Evolutionary conservation across 2,888 invertebrate genomes (phyloP).

Genomic region (Zygothrica quintamaculata): DNA sequence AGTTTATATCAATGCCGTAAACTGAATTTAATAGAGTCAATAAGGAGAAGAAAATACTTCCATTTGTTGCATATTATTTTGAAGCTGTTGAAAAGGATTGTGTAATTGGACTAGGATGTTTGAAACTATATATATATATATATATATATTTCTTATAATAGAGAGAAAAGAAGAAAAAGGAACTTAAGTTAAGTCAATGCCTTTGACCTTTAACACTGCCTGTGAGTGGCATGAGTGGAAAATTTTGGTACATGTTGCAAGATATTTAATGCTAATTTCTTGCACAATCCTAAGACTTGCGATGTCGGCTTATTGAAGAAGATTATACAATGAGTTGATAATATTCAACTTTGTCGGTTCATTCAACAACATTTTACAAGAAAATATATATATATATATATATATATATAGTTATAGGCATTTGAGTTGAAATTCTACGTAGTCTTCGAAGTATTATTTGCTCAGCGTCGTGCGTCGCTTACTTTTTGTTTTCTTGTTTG

Average conservation of each 20-base stretch:
- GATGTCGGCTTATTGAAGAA: constrained; percentile 62
- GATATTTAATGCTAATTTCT: constrained; percentile 64
- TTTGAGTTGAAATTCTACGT: constrained; percentile 46
- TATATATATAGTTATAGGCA: constrained; percentile 11
- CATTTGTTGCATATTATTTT: no score
- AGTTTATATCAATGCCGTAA: constrained; percentile 28
- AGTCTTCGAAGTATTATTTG: constrained; percentile 53
- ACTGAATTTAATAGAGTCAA: constrained; percentile 52
- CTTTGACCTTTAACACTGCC: not conserved
- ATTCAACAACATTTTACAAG: constrained; percentile 38
- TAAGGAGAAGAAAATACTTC: constrained; percentile 26
- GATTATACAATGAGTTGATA: constrained; percentile 60
- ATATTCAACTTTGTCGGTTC: constrained; percentile 8
- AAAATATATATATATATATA: constrained; percentile 10
- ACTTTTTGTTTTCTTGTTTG: constrained; percentile 34
- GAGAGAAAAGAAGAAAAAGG: no score
- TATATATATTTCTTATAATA: no score
- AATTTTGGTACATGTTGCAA: constrained; percentile 34
- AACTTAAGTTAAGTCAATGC: no score
- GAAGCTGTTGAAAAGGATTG: no score
- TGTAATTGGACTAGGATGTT: no score
- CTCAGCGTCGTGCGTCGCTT: constrained; percentile 66
- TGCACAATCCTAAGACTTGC: constrained; percentile 66
- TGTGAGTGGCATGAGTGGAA: not conserved
- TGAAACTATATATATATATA: no score